Base-by-base conservation (phyloP, 2,888 invertebrate species). In the Lamellibrachia satsuma region DNA sequence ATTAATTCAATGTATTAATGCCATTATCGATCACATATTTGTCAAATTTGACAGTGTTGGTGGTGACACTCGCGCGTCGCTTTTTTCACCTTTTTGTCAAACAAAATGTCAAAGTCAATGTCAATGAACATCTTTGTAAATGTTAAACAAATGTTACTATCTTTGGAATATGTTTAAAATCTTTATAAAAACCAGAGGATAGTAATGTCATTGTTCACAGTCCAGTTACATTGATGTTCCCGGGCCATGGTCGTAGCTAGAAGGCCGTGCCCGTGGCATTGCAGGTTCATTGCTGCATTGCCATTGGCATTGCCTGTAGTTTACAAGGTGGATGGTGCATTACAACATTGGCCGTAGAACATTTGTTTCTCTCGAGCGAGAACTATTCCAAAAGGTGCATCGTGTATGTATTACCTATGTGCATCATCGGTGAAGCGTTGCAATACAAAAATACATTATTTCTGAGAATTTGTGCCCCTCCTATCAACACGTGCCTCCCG, bases 391-490 rank as follows among this genome's bases (percentile, higher is more conserved):
- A 75, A 75, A 11, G 75, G 6, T 39, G 75, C 22, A 75, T 75
- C 22, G n/a, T 75, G 11, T 22, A 75, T 22, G n/a, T n/a, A 75
- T 75, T 75, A 75, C 75, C 75, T 75, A 75, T 75, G 75, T 75
- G 75, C 75, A 75, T 75, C 22, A 75, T n/a, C 3, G 75, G 4
- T 75, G 75, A 75, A 75, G n/a, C 75, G 75, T 75, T 75, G 75
- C 75, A 75, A n/a, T n/a, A 3, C n/a, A 6, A 6, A 75, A 75
- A 75, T 75, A 75, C 75, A 75, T 75, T 75, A 75, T 75, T 75
- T 75, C 75, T 75, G 22, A 75, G 75, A 75, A 22, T 75, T 75
- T 75, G 75, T 75, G 75, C 75, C 75, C 75, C 75, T 75, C 75
- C 75, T 75, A 75, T 22, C 75, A 75, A 75, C 75, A 75, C 22